These are phyloP conservation scores for Petrolisthes cinctipes DNA, from an alignment of 2,888 invertebrate genomes.

Conservation along the genomic window DNA sequence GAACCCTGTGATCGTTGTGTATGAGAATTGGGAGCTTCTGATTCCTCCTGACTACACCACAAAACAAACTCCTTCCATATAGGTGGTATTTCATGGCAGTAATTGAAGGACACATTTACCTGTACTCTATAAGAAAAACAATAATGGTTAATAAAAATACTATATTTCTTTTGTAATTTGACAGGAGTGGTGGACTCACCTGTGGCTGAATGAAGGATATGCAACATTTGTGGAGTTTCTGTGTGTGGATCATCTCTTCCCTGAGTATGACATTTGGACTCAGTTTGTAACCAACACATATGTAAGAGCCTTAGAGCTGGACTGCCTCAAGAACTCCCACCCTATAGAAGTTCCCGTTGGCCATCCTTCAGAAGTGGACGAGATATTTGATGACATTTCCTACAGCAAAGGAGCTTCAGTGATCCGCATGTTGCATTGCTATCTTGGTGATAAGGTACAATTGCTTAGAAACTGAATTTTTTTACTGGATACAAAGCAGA, in stretches of 20 bases:
- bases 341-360: slow-evolving; percentile 94
- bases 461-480: too few species aligned
- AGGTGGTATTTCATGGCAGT: too few species aligned
- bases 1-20: too few species aligned
- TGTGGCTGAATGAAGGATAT: slow-evolving; percentile 97
- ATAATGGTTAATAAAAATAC: too few species aligned
- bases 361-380: slow-evolving; percentile 94
- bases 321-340: slow-evolving; percentile 91
- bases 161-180: slow-evolving; percentile 11
- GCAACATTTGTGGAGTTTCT: slow-evolving; percentile 96
- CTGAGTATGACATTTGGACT: slow-evolving; percentile 96
- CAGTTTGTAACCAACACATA: slow-evolving; percentile 93
- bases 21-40: too few species aligned
- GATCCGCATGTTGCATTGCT: slow-evolving; percentile 91
- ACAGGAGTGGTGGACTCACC: slow-evolving; percentile 94
- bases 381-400: slow-evolving; percentile 97
- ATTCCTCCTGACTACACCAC: too few species aligned
- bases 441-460: slow-evolving; percentile 84
- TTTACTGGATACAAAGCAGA: too few species aligned
- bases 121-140: too few species aligned
- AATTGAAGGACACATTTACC: too few species aligned
- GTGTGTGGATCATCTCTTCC: slow-evolving; percentile 91
- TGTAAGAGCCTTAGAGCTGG: slow-evolving; percentile 86
- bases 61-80: too few species aligned
- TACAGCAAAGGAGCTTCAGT: slow-evolving; percentile 96